phyloP scores from a whole-genome alignment of 2,113 vertebrate genomes.

The Lutjanus erythropterus region DNA sequence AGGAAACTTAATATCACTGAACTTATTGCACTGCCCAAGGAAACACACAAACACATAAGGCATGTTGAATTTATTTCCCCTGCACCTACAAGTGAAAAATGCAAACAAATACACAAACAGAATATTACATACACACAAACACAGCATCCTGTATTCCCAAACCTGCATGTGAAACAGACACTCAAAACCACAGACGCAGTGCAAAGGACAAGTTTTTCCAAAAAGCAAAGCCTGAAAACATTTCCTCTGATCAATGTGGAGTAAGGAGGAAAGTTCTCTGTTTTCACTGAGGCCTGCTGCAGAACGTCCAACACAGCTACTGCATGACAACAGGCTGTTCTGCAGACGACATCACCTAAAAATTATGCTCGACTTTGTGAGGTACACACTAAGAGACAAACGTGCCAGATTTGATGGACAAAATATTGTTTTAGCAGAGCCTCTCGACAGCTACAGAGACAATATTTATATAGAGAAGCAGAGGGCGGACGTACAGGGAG shows the following conservation, averaged over 20 bases:
- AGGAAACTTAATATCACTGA: background rate
- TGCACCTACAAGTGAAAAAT: conserved; percentile 76
- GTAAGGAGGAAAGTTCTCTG: conserved; percentile 22
- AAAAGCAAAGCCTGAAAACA: conserved; percentile 53
- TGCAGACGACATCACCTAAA: conserved; percentile 39
- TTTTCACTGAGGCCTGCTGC: conserved; percentile 30
- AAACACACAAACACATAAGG: conserved; percentile 68
- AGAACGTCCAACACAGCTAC: conserved; percentile 39
- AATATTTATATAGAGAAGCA: conserved; percentile 72
- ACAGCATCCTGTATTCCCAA: conserved; percentile 45
- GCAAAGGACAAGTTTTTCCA: conserved; percentile 42
- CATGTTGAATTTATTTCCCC: conserved; percentile 82
- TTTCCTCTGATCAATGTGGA: conserved; percentile 31
- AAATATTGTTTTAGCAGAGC: conserved; percentile 49
- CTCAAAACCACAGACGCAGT: conserved; percentile 51
- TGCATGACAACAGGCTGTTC: conserved; percentile 44
- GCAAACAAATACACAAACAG: conserved; percentile 66
- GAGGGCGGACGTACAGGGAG: conserved; percentile 56
- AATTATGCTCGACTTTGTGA: conserved; percentile 39
- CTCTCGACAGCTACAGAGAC: conserved; percentile 57
- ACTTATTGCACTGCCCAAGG: conserved; percentile 1
- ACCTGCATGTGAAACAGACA: conserved; percentile 49
- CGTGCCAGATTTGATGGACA: conserved; percentile 48
- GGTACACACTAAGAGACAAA: conserved; percentile 50
- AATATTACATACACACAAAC: conserved; percentile 69